Evolutionary conservation across 2,888 invertebrate species (phyloP).

Genomic region (Tricholauxania praeusta): DNA sequence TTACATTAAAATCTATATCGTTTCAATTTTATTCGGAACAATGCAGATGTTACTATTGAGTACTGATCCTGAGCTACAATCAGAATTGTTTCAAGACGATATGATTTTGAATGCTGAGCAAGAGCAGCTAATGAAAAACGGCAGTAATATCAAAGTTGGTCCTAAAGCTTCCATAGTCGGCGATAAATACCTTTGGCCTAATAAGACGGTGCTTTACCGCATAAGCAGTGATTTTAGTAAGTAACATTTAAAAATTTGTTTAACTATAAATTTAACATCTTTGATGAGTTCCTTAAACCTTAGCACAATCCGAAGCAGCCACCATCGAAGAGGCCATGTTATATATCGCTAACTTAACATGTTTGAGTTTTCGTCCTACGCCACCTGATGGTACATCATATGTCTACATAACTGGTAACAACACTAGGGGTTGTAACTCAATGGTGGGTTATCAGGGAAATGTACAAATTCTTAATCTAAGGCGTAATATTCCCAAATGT

Average conservation of each 20-base stretch:
- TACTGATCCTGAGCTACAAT: constrained; percentile 2
- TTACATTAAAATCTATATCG: not conserved
- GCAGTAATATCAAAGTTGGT: no score
- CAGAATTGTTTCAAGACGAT: constrained; percentile 28
- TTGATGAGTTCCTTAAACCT: not conserved
- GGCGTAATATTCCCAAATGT: constrained; percentile 53
- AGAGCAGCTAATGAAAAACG: not conserved
- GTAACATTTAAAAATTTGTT: constrained; percentile 10
- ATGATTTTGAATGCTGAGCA: constrained; percentile 34
- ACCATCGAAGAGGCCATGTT: constrained; percentile 43
- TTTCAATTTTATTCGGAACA: not conserved
- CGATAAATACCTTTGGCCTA: constrained; percentile 26
- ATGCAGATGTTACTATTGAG: not conserved
- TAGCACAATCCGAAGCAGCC: constrained; percentile 20
- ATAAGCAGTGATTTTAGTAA: constrained; percentile 43
- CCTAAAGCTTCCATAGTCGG: not conserved
- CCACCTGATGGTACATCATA: constrained; percentile 30
- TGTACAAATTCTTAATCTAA: constrained; percentile 54
- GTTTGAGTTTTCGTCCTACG: constrained; percentile 45
- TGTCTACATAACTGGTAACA: constrained; percentile 26
- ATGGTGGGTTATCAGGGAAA: constrained; percentile 75
- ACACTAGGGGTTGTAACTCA: constrained; percentile 78
- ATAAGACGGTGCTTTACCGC: constrained; percentile 44
- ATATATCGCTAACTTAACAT: constrained; percentile 44
- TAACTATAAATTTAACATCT: not conserved